These are phyloP conservation scores for Stenodema calcarata DNA, from an alignment of 2,888 invertebrate species.

Conservation along the genomic window DNA sequence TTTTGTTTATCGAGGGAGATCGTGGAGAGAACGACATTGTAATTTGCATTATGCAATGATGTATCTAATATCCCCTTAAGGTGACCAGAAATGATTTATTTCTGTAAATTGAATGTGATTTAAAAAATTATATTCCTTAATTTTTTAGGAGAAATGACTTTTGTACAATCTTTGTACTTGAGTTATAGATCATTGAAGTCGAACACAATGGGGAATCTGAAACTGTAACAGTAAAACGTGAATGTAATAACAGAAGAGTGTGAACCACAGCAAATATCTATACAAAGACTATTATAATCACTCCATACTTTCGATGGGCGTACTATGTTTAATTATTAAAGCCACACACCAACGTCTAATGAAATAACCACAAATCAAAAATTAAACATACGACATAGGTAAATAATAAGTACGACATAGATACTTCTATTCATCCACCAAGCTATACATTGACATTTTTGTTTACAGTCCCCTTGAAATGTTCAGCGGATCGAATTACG, in stretches of 20 bases:
- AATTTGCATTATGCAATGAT: no score
- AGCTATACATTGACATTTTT: not conserved
- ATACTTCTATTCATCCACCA: not conserved
- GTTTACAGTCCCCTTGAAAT: not conserved
- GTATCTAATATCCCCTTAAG: no score
- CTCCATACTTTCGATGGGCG: slow-evolving; percentile 29
- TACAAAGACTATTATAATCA: not conserved
- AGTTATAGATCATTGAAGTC: no score
- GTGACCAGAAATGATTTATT: no score
- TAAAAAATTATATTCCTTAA: no score
- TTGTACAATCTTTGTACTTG: no score
- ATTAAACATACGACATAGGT: not conserved
- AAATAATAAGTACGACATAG: slow-evolving; percentile 32
- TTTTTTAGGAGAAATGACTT: no score
- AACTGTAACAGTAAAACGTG: not conserved
- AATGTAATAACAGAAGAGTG: not conserved
- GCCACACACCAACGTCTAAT: slow-evolving; percentile 53
- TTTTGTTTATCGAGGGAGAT: no score
- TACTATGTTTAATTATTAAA: slow-evolving; percentile 47
- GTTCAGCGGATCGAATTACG: no score
- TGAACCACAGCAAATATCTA: not conserved
- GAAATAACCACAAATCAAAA: slow-evolving; percentile 19
- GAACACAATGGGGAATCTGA: no score
- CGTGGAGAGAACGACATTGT: no score
- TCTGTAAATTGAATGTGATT: no score